Base-by-base conservation (phyloP, 2,797 vertebrate genomes). In the Buceros bicornis region DNA sequence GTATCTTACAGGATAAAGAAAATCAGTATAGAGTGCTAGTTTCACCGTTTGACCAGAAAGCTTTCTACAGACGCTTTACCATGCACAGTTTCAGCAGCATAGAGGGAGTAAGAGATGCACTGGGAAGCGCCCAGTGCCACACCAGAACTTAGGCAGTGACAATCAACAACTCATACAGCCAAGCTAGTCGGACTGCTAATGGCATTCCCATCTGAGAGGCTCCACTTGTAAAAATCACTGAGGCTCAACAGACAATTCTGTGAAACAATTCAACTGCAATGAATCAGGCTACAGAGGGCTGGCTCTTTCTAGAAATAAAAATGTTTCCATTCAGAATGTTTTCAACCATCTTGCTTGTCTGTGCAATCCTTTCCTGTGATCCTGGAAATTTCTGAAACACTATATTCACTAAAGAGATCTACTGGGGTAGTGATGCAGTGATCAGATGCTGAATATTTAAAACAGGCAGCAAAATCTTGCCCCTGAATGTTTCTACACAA, bases 131-230 rank as follows among this genome's bases (percentile, higher is more conserved):
- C 5, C 47, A 35, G 18, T 12, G 51, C 43, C 61, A 58, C 74
- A 42, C 7, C 61, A 87, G 61, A 82, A 65, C 56, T 19, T 28
- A 5, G 13, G 13, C 28, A 53, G 16, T 10, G 28, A 45, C 16
- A 67, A 33, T 8, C 20, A 82, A 72, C 8, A 65, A 22, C 29
- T 26, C 16, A 8, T 1, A 11, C 5, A 51, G 22, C 5, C 2
- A 0, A 3, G 0, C 61, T 4, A 40, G n/a, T 47, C 35, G 47
- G 29, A 28, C n/a, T 64, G 51, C 31, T 71, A 15, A 45, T 8
- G 35, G 50, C 47, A 71, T 45, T 88, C 37, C 31, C 56, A 37
- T 18, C 20, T 79, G 37, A 76, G 33, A 72, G 10, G 31, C 8
- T 72, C 64, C 56, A 37, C 16, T 28, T 28, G 4, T 26, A 35